Conservation (phyloP, 2,888 invertebrate genomes). For the Fragum sueziense region DNA sequence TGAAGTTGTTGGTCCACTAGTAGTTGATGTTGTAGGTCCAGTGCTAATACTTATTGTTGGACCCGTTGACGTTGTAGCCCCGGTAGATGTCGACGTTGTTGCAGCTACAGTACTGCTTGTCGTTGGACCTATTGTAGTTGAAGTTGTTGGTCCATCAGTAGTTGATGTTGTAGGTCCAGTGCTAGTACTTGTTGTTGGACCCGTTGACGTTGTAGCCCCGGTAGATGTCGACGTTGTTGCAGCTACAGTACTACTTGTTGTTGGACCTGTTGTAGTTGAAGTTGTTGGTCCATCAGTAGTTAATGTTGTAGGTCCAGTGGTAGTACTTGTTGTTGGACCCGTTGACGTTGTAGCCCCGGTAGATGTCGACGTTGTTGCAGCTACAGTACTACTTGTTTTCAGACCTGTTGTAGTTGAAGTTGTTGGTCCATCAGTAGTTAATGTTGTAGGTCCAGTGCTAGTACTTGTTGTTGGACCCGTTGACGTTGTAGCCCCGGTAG, state of each 20-base stretch:
- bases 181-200: not conserved
- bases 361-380: slow-evolving; percentile 8
- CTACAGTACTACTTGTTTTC: not conserved
- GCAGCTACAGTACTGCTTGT: not conserved
- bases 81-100: not conserved
- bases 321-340: not conserved
- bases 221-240: slow-evolving; percentile 2
- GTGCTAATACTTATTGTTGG: too few species aligned
- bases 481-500: not conserved
- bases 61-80: too few species aligned
- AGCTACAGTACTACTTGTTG: slow-evolving; percentile 8
- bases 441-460: too few species aligned
- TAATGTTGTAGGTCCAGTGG: not conserved
- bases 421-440: too few species aligned
- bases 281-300: not conserved
- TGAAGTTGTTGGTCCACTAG: too few species aligned
- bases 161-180: not conserved
- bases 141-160: not conserved
- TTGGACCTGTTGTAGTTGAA: slow-evolving; percentile 11
- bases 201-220: not conserved
- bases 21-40: too few species aligned
- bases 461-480: not conserved
- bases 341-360: slow-evolving; percentile 1
- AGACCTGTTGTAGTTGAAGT: too few species aligned
- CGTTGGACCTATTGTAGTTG: not conserved